Percentiles rank a stretch among this genome's conserved stretches.
Evolutionary conservation across 2,888 invertebrate genomes (phyloP).

Genomic region (Polyploca ridens): DNA sequence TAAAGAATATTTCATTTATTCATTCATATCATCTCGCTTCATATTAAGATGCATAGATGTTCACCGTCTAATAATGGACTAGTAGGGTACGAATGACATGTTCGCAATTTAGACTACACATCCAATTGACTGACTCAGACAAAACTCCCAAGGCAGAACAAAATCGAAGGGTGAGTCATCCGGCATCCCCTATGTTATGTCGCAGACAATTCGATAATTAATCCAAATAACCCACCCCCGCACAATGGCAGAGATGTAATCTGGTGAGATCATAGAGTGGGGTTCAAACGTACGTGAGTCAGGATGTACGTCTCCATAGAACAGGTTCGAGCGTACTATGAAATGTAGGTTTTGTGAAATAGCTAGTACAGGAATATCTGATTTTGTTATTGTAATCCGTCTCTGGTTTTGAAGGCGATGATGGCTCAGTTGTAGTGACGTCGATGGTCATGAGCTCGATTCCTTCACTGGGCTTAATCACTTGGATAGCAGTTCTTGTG

Average conservation of each 20-base stretch:
- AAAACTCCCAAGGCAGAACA: slow-evolving; percentile 37
- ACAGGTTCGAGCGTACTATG: too few species aligned
- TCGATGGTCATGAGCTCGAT: too few species aligned
- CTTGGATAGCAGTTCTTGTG: too few species aligned
- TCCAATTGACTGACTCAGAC: slow-evolving; percentile 29
- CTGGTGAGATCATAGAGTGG: slow-evolving; percentile 39
- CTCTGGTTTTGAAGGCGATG: too few species aligned
- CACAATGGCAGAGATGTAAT: slow-evolving; percentile 22
- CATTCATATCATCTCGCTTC: not conserved
- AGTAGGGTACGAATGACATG: not conserved
- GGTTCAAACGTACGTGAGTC: not conserved
- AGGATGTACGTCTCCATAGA: not conserved
- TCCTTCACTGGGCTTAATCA: too few species aligned
- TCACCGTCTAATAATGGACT: not conserved
- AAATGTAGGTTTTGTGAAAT: too few species aligned
- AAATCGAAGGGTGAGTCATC: slow-evolving; percentile 49
- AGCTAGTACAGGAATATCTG: too few species aligned
- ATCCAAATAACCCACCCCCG: slow-evolving; percentile 47
- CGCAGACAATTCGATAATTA: slow-evolving; percentile 56
- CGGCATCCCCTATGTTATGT: slow-evolving; percentile 35
- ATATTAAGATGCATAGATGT: not conserved
- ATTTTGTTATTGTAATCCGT: too few species aligned
- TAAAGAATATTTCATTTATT: too few species aligned
- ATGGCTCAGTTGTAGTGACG: too few species aligned
- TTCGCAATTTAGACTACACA: slow-evolving; percentile 32